phyloP scores from a whole-genome alignment of 2,797 vertebrate species.

The Leucoraja ocellata region DNA sequence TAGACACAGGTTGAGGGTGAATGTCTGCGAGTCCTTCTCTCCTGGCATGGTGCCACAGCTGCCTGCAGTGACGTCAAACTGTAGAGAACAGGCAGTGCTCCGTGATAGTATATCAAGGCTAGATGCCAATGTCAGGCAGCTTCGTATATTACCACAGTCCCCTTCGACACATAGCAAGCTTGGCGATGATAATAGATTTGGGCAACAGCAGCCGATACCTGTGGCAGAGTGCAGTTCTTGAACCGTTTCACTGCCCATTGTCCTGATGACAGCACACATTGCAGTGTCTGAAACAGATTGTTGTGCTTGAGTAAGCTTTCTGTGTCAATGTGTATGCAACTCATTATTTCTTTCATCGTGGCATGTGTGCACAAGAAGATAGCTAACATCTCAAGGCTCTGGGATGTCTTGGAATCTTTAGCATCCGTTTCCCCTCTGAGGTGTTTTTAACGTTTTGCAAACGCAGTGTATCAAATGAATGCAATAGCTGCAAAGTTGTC shows the following conservation, averaged over 20 bases:
- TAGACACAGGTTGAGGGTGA: not conserved
- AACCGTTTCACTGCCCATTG: not conserved
- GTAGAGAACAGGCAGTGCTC: constrained; percentile 26
- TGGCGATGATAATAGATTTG: not conserved
- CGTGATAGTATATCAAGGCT: not conserved
- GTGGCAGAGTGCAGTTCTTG: not conserved
- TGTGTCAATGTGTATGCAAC: not conserved
- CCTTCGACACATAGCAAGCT: not conserved
- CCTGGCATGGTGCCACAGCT: constrained; percentile 10
- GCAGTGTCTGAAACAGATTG: not conserved
- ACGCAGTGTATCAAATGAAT: not conserved
- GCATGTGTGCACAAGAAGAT: not conserved
- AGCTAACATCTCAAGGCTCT: not conserved
- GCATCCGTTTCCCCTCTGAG: not conserved
- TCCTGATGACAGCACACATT: not conserved
- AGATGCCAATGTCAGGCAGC: not conserved
- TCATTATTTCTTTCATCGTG: not conserved
- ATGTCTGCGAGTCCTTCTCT: not conserved
- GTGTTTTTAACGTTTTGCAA: not conserved
- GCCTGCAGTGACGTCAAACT: constrained; percentile 16
- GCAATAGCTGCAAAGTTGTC: not conserved
- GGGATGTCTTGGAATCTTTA: not conserved
- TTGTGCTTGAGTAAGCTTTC: no score
- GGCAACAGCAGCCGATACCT: not conserved
- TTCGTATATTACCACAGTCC: not conserved